phyloP scores from a whole-genome alignment of 2,888 invertebrate genomes.

The Oscheius myriophilus region DNA sequence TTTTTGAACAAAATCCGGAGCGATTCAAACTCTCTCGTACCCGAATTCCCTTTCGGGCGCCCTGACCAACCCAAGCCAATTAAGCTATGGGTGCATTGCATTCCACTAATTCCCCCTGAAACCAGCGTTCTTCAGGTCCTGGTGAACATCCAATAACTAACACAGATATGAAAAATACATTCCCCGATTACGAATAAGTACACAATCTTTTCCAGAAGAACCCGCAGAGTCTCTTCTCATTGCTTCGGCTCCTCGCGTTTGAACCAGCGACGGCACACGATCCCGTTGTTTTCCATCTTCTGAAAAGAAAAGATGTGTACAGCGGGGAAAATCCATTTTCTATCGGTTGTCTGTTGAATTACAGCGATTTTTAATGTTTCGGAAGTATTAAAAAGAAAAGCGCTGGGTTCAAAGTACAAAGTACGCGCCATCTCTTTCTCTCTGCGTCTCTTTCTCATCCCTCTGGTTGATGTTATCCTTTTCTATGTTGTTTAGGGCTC shows the following conservation, averaged over 20 bases:
- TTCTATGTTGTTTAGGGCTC: slow-evolving; percentile 2
- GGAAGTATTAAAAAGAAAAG: too few species aligned
- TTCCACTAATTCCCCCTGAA: too few species aligned
- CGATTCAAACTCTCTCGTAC: too few species aligned
- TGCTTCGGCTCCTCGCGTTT: slow-evolving; percentile 45
- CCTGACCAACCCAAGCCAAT: too few species aligned
- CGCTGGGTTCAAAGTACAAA: too few species aligned
- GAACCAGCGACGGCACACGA: slow-evolving; percentile 67
- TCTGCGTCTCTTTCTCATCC: too few species aligned
- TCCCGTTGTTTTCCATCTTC: slow-evolving; percentile 65
- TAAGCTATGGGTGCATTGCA: too few species aligned
- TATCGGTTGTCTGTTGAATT: neutral
- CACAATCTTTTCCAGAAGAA: slow-evolving; percentile 10
- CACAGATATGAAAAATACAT: neutral
- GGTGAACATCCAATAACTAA: neutral
- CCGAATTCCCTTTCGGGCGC: too few species aligned
- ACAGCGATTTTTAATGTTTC: neutral
- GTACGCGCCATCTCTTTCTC: too few species aligned
- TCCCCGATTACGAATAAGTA: neutral
- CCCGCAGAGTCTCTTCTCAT: slow-evolving; percentile 6
- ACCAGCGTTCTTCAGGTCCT: too few species aligned
- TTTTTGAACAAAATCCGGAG: too few species aligned
- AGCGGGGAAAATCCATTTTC: neutral
- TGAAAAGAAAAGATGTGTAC: slow-evolving; percentile 34
- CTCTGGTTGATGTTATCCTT: neutral